Evolutionary conservation across 2,888 invertebrate species (phyloP).

Genomic region (Scaptodrosophila latifasciaeformis): DNA sequence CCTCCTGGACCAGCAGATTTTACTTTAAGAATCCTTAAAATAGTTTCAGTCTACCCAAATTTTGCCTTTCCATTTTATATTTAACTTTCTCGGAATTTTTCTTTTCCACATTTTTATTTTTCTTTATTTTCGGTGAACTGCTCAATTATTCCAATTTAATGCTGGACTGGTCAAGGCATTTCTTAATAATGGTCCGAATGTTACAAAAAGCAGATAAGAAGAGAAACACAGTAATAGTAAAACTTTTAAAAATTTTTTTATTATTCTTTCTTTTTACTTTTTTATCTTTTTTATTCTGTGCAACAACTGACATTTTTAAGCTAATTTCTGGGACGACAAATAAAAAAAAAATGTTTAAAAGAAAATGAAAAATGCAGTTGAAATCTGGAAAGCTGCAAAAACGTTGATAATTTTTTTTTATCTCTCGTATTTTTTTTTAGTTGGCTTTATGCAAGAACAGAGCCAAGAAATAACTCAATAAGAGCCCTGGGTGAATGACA

Average conservation of each 20-base stretch:
- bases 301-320: slow-evolving; percentile 32
- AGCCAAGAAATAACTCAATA: slow-evolving; percentile 59
- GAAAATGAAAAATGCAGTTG: slow-evolving; percentile 19
- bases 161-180: slow-evolving; percentile 24
- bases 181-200: slow-evolving; percentile 26
- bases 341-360: background rate
- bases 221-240: slow-evolving; percentile 8
- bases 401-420: slow-evolving; percentile 41
- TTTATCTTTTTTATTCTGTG: slow-evolving; percentile 23
- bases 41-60: too few relatives aligned
- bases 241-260: slow-evolving; percentile 15
- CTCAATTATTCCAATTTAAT: slow-evolving; percentile 33
- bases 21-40: too few relatives aligned
- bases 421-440: too few relatives aligned
- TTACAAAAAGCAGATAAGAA: slow-evolving; percentile 25
- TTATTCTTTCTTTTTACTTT: slow-evolving; percentile 3
- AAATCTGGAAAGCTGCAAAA: slow-evolving; percentile 34
- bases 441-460: slow-evolving; percentile 13
- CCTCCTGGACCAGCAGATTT: too few relatives aligned
- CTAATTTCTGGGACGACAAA: slow-evolving; percentile 46
- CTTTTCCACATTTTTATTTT: too few relatives aligned
- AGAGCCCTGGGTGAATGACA: slow-evolving; percentile 51
- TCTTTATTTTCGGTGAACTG: too few relatives aligned
- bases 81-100: too few relatives aligned
- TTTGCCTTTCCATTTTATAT: too few relatives aligned